A percentile compares a stretch with the other conserved stretches of the same genome.
phyloP scores from a whole-genome alignment of 2,113 vertebrate species.

The Puffinus mauretanicus region DNA sequence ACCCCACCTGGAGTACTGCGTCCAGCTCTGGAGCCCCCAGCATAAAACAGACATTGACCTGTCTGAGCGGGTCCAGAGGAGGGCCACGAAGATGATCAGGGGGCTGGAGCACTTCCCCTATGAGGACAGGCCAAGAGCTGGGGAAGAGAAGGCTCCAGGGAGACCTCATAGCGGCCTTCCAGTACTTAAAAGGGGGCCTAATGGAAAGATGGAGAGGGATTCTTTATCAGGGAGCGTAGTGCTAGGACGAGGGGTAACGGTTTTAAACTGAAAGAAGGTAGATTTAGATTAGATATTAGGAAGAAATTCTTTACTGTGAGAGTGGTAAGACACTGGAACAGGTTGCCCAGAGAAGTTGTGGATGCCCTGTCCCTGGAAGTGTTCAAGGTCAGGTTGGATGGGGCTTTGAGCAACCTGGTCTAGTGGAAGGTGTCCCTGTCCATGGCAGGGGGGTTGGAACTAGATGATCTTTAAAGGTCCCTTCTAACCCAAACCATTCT shows the following conservation, averaged over 20 bases:
- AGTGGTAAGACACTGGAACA: neutral
- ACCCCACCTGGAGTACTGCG: neutral
- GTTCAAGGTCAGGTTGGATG: neutral
- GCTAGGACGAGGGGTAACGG: rapidly evolving
- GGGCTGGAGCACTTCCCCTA: neutral
- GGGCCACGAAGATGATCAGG: neutral
- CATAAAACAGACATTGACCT: neutral
- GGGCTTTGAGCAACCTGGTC: neutral
- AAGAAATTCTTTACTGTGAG: neutral
- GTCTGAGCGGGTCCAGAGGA: neutral
- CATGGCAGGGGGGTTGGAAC: neutral
- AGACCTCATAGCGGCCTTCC: neutral
- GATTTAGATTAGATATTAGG: neutral
- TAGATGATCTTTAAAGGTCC: neutral
- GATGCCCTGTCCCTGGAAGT: neutral
- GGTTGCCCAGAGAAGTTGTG: neutral
- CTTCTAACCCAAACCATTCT: neutral
- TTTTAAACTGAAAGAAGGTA: neutral
- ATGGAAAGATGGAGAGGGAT: neutral
- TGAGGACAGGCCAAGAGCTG: neutral
- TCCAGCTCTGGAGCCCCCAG: neutral
- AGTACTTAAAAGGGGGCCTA: neutral
- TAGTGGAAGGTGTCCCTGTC: neutral
- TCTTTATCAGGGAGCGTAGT: neutral
- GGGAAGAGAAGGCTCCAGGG: neutral